These are phyloP conservation scores for Lucilia sericata DNA, from an alignment of 1,140 invertebrate species.

Conservation along the genomic window DNA sequence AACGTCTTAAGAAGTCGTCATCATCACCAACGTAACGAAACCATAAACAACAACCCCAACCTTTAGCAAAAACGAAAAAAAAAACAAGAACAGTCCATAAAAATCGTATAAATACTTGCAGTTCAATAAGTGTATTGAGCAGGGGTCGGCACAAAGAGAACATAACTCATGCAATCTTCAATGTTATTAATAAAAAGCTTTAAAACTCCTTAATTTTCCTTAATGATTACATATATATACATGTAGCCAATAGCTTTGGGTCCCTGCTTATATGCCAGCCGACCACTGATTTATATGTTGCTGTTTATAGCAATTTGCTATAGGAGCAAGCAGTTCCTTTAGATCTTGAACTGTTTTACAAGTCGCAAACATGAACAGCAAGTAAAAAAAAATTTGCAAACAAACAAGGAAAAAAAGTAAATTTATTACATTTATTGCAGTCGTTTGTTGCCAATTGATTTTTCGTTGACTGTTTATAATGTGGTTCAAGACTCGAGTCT, in stretches of 20 bases:
- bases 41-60: constrained; percentile 8
- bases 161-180: no score
- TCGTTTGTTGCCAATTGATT: constrained; percentile 16
- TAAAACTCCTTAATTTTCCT: no score
- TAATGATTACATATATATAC: no score
- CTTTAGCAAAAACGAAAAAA: not conserved
- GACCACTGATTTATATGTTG: no score
- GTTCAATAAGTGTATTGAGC: not conserved
- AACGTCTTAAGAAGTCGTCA: not conserved
- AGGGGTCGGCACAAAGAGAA: no score
- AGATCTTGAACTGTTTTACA: not conserved
- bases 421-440: not conserved
- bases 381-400: not conserved
- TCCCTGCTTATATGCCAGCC: no score
- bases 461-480: constrained; percentile 7
- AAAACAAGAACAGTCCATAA: not conserved
- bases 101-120: constrained; percentile 1
- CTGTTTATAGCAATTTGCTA: not conserved
- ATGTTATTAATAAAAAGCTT: no score
- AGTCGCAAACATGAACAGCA: not conserved
- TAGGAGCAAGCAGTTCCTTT: not conserved
- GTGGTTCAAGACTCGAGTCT: not conserved
- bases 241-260: no score
- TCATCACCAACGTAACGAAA: not conserved
- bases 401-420: not conserved